Base-by-base conservation (phyloP, 2,797 vertebrate species). In the Scyliorhinus canicula region DNA sequence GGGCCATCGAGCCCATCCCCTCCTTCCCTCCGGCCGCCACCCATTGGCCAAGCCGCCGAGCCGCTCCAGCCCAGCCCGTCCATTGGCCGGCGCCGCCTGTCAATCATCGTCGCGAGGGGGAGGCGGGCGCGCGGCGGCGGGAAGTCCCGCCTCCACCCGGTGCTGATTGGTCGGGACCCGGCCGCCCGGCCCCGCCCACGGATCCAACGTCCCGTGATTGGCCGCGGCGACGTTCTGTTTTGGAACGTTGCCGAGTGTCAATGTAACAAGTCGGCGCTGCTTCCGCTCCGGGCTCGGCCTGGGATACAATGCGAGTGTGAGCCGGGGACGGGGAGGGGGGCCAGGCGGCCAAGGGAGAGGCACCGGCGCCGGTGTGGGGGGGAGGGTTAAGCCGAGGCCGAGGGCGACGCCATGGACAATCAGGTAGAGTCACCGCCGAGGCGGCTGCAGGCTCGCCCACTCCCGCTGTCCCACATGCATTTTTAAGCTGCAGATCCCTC, bases 331-430 rank as follows among this genome's bases (percentile, higher is more conserved):
- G 57, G 12, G 14, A 60, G 14, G 57, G 57, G 9, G 14, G 57
- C 95, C 94, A 11, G 95, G 5, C 95, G 95, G 95, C 95, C 0
- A 0, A 95, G 95, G 65, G 21, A 44, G 16, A 95, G 95, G 96
- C 95, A 63, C 95, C 94, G 95, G 96, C 96, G 86, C 95, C 95
- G 91, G 74, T 1, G 95, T 24, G 44, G 95, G 96, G 95, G 96
- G 71, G 71, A n/a, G 35, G 9, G n/a, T n/a, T n/a, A n/a, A n/a
- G n/a, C n/a, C n/a, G n/a, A 16, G 19, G 96, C 95, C 96, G 95
- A 96, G 95, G 96, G 96, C 96, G 96, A 96, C 96, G 96, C 96
- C 97, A 97, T 97, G 97, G 97, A 97, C 97, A 97, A 97, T 97
- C 97, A 97, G 97, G 97, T 97, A 96, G 97, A 96, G 95, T 96